Evolutionary conservation across 53 echinoderm and acorn worm species (phyloP), one percentile per base, ranked within the genome.

Genomic region (Mesocentrotus franciscanus): DNA sequence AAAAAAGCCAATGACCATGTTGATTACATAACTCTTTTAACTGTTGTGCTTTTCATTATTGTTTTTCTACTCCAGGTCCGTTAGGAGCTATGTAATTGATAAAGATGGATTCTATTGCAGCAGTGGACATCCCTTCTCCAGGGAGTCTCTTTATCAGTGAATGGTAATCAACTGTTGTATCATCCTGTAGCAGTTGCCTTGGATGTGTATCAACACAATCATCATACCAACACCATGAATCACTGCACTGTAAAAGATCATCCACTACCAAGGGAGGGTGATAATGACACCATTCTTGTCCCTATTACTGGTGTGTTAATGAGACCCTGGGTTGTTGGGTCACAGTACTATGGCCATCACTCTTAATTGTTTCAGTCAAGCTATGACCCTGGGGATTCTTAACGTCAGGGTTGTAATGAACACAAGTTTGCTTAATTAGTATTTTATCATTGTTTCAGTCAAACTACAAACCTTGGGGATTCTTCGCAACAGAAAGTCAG

Each of bases 271-370:
- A 13, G 58, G 18, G 87, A 87, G 87, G 57, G 27, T 87, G 87
- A 11, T 87, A 87, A 87, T 87, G 27, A 58, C 29, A 87, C 87
- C 81, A 81, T 87, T 87, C 29, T 87, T 87, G 87, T 58, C 57
- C 56, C 58, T 58, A 58, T 57, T 87, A 10, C 26, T 18, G 87
- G 58, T 56, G 87, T 27, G 15, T 58, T 87, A 87, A 87, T 87
- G 27, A 87, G 58, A 26, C 87, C 87, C 87, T 18, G 58, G 87
- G 87, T 59, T 58, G 58, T 57, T 27, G 57, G 87, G 56, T 87
- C 87, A 87, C 8, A 57, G 87, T 29, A 58, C 87, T 87, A 1
- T 87, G 87, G 27, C 4, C 11, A 57, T 27, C 10, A 87, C 1
- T 0, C 81, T 42, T 39, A 42, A 39, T 87, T 58, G 87, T 87